These are phyloP conservation scores for Sebastes hubbsi DNA, from an alignment of 2,797 vertebrate genomes.

Conservation along the genomic window DNA sequence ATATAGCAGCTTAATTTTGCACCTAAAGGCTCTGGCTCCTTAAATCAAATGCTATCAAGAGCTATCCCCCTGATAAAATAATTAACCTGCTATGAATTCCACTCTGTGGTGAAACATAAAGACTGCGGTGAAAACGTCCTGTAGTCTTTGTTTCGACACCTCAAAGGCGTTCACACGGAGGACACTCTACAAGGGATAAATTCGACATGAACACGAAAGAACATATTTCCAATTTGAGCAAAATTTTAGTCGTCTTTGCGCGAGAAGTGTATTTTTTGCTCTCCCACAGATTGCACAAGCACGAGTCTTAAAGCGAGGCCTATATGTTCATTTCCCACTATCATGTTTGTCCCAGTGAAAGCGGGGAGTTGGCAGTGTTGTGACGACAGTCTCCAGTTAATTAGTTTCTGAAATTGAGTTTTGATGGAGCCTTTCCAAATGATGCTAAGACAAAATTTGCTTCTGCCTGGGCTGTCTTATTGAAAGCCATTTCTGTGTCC, in stretches of 20 bases:
- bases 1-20: slow-evolving; percentile 99
- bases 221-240: slow-evolving; percentile 29
- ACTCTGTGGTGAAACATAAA: slow-evolving; percentile 52
- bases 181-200: slow-evolving; percentile 48
- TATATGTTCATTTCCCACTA: slow-evolving; percentile 51
- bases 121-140: slow-evolving; percentile 36
- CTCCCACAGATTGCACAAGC: slow-evolving; percentile 4
- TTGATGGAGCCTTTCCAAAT: slow-evolving; percentile 99
- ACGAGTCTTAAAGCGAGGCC: slow-evolving; percentile 57
- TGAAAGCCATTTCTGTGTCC: slow-evolving; percentile 93
- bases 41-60: slow-evolving; percentile 97
- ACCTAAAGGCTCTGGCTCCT: slow-evolving; percentile 95
- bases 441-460: slow-evolving; percentile 98
- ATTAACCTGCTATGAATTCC: slow-evolving; percentile 84
- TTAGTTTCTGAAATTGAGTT: slow-evolving; percentile 99
- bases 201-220: slow-evolving; percentile 9
- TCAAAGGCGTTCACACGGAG: slow-evolving; percentile 22
- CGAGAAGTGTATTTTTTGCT: slow-evolving; percentile 1
- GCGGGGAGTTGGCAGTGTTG: slow-evolving; percentile 91
- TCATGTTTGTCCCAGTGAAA: slow-evolving; percentile 80
- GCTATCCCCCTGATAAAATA: slow-evolving; percentile 90
- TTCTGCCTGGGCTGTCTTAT: slow-evolving; percentile 89
- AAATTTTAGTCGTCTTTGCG: slow-evolving; percentile 12
- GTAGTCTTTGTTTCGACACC: slow-evolving; percentile 43
- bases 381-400: slow-evolving; percentile 95